These are phyloP conservation scores for Carterocephalus palaemon DNA, from an alignment of 2,888 invertebrate species.

Conservation along the genomic window DNA sequence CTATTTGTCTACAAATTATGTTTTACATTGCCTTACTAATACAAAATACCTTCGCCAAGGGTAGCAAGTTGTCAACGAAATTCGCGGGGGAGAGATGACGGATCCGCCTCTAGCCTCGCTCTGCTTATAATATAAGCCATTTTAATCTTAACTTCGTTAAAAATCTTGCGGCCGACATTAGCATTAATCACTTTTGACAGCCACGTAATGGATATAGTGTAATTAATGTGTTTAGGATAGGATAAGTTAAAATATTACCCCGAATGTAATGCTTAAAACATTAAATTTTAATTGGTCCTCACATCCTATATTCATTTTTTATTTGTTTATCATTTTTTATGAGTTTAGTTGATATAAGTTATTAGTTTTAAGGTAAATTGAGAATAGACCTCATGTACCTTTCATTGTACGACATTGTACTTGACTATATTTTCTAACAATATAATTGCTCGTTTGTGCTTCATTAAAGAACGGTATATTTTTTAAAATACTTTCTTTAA, in stretches of 20 bases:
- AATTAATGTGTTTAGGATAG: constrained; percentile 47
- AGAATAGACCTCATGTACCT: too few relatives aligned
- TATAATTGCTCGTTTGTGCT: too few relatives aligned
- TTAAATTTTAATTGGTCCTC: neutral
- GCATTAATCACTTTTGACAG: constrained; percentile 77
- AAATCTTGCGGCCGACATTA: constrained; percentile 76
- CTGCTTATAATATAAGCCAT: constrained; percentile 75
- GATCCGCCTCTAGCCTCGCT: constrained; percentile 63
- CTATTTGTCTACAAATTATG: too few relatives aligned
- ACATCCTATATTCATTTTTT: neutral
- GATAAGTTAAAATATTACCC: constrained; percentile 1
- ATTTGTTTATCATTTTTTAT: too few relatives aligned
- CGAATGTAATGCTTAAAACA: neutral
- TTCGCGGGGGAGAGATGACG: constrained; percentile 71
- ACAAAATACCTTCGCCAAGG: constrained; percentile 40
- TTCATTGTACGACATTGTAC: too few relatives aligned
- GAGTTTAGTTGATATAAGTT: too few relatives aligned
- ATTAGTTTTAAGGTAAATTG: too few relatives aligned
- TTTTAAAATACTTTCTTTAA: too few relatives aligned
- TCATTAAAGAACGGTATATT: too few relatives aligned
- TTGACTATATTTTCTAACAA: too few relatives aligned
- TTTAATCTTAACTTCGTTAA: constrained; percentile 79
- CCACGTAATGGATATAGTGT: constrained; percentile 70
- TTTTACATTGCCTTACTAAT: too few relatives aligned
- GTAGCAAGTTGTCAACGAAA: constrained; percentile 75